Evolutionary conservation across 1,140 invertebrate genomes (phyloP).

Genomic region (Drosophila murphyi): DNA sequence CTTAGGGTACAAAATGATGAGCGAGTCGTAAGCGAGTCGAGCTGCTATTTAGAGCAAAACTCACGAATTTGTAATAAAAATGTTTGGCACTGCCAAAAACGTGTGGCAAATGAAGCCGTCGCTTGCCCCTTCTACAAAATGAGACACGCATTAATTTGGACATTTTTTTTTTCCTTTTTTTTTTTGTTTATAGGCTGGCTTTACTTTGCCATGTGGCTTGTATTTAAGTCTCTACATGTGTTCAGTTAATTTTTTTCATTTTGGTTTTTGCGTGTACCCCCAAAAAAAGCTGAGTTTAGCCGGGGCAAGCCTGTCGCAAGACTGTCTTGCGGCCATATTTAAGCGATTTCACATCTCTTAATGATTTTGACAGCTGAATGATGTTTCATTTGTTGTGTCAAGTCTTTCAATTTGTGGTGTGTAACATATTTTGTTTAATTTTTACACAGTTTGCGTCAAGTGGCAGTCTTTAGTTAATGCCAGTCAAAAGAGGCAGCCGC

Average conservation of each 20-base stretch:
- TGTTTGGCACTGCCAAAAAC: conserved; percentile 67
- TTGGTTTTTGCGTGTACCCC: not conserved
- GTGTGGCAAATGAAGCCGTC: conserved; percentile 58
- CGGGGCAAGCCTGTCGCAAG: not conserved
- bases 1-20: conserved; percentile 4
- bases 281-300: conserved; percentile 64
- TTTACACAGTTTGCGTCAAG: conserved; percentile 63
- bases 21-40: conserved; percentile 28
- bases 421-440: conserved; percentile 44
- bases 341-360: conserved; percentile 79
- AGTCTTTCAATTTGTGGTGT: conserved; percentile 38
- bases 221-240: conserved; percentile 55
- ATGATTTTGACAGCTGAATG: conserved; percentile 82
- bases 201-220: conserved; percentile 48
- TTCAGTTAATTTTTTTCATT: conserved; percentile 37
- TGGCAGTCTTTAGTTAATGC: conserved; percentile 76
- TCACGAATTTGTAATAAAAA: conserved; percentile 80
- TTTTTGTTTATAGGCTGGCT: conserved; percentile 25
- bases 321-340: conserved; percentile 56
- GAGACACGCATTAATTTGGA: conserved; percentile 37
- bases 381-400: conserved; percentile 66
- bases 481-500: conserved; percentile 52
- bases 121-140: conserved; percentile 10
- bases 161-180: conserved; percentile 19
- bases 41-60: conserved; percentile 66